Evolutionary conservation across 1,140 invertebrate genomes (phyloP).

Genomic region (Stenopsyche tienmushanensis): DNA sequence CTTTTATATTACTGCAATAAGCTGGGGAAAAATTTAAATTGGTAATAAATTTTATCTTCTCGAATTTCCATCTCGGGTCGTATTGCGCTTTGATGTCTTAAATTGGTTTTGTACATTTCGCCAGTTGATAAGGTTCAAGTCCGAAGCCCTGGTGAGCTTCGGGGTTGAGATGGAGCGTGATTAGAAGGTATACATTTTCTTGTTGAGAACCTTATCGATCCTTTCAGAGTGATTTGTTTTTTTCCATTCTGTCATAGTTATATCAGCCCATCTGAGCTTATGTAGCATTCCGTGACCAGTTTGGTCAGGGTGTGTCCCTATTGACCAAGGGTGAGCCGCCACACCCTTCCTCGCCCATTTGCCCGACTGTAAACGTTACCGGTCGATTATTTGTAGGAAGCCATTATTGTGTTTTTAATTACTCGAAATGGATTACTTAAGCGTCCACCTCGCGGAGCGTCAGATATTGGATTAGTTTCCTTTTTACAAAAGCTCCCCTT

Average conservation of each 20-base stretch:
- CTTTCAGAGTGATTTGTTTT: slow-evolving; percentile 26
- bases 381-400: slow-evolving; percentile 18
- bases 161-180: slow-evolving; percentile 9
- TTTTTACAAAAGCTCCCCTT: no score
- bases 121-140: no score
- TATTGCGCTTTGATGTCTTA: no score
- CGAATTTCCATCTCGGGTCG: no score
- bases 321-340: slow-evolving; percentile 25
- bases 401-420: slow-evolving; percentile 24
- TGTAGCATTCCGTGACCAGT: slow-evolving; percentile 13
- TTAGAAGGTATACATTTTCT: slow-evolving; percentile 7
- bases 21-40: no score
- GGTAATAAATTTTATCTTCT: no score
- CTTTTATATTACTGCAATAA: no score
- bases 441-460: no score
- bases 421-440: slow-evolving; percentile 19
- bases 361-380: not conserved
- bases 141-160: no score
- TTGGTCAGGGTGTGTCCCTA: slow-evolving; percentile 23
- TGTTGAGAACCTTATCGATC: slow-evolving; percentile 19
- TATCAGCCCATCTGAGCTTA: not conserved
- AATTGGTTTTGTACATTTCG: no score
- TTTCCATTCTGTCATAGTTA: slow-evolving; percentile 19
- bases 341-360: slow-evolving; percentile 11
- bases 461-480: not conserved